phyloP scores from a whole-genome alignment of 2,797 vertebrate species.

The Gephyroberyx darwinii region DNA sequence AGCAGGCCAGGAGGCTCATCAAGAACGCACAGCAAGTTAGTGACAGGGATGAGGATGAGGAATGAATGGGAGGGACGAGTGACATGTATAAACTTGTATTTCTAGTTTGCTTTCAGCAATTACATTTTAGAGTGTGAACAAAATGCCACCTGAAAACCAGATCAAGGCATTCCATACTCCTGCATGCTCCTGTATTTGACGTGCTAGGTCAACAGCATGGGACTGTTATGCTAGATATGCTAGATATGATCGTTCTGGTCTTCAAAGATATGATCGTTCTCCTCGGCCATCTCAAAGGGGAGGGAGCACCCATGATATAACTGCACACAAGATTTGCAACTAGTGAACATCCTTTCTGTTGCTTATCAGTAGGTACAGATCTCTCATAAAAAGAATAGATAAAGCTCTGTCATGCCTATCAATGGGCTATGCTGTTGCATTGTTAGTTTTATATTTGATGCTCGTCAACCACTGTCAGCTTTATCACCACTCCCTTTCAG shows the following conservation, averaged over 20 bases:
- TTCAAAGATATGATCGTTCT: neutral
- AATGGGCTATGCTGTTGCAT: neutral
- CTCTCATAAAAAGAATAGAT: constrained; percentile 6
- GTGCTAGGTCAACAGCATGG: neutral
- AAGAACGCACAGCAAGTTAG: constrained; percentile 93
- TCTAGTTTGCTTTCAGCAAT: constrained; percentile 20
- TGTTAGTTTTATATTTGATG: constrained; percentile 23
- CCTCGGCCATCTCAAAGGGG: neutral
- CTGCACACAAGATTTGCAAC: neutral
- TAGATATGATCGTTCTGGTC: neutral
- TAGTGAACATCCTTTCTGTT: neutral
- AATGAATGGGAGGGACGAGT: neutral
- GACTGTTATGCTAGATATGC: neutral
- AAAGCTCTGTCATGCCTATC: neutral
- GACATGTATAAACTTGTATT: constrained; percentile 12
- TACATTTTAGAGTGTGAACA: neutral
- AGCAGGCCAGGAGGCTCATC: constrained; percentile 94
- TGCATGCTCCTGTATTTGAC: neutral
- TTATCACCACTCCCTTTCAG: constrained; percentile 51
- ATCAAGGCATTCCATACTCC: neutral
- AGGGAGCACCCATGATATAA: neutral
- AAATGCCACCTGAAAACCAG: neutral
- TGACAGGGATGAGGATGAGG: constrained; percentile 2
- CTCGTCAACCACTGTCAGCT: constrained; percentile 33
- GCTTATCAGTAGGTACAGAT: constrained; percentile 15